These are phyloP conservation scores for Cataglyphis albicans DNA, from an alignment of 2,888 invertebrate genomes.

Conservation along the genomic window DNA sequence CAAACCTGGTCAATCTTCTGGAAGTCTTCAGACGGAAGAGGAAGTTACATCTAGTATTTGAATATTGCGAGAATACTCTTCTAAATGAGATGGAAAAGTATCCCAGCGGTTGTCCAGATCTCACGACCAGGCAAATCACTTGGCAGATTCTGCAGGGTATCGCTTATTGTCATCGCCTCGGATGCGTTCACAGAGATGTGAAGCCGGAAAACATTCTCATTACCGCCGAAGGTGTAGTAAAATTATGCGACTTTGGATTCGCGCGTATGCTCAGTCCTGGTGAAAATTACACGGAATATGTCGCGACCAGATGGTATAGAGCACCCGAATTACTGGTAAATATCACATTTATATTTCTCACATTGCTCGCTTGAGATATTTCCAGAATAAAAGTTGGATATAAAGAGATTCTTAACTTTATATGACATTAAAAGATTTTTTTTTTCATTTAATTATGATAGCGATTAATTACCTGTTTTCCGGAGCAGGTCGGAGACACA, in stretches of 20 bases:
- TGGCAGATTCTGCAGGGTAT: constrained; percentile 98
- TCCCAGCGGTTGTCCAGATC: constrained; percentile 96
- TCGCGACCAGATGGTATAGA: constrained; percentile 99
- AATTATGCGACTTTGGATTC: constrained; percentile 99
- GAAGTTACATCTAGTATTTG: constrained; percentile 98
- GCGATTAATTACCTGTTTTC: not conserved
- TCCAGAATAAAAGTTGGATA: not conserved
- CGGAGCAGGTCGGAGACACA: constrained; percentile 94
- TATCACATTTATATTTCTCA: not conserved
- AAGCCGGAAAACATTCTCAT: constrained; percentile 99
- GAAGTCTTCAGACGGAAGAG: constrained; percentile 98
- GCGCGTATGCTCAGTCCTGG: constrained; percentile 98
- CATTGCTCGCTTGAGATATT: not conserved
- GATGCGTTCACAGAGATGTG: constrained; percentile 98
- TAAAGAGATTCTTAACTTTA: constrained; percentile 5
- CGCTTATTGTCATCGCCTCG: constrained; percentile 98
- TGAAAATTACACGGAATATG: constrained; percentile 99
- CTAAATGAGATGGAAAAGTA: constrained; percentile 98
- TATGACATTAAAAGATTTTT: not conserved
- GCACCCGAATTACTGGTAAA: constrained; percentile 95
- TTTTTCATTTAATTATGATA: not conserved
- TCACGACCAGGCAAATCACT: constrained; percentile 95
- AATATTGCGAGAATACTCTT: constrained; percentile 99
- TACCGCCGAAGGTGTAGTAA: constrained; percentile 96
- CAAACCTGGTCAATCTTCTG: constrained; percentile 97